phyloP scores from a whole-genome alignment of 1,140 invertebrate genomes.

The Heliconius himera region DNA sequence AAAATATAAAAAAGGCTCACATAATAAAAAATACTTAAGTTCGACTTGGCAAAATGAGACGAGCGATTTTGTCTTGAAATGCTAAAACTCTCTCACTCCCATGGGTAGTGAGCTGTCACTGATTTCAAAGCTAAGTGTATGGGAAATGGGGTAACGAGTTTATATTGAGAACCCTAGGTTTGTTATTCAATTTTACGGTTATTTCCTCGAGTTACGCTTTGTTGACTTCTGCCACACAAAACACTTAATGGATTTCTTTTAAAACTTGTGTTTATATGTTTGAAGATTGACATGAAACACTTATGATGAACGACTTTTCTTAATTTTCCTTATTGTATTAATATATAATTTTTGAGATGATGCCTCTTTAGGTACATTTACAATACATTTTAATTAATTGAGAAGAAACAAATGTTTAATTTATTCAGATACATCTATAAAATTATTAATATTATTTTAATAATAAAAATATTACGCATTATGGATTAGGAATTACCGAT shows the following conservation, averaged over 20 bases:
- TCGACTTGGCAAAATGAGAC: background rate
- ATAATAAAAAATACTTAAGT: background rate
- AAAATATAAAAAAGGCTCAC: background rate
- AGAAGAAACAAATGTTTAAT: too few relatives aligned
- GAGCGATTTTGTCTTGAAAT: background rate
- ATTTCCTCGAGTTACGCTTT: slow-evolving; percentile 19
- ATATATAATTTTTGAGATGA: too few relatives aligned
- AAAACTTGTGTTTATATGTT: background rate
- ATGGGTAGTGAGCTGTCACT: slow-evolving; percentile 23
- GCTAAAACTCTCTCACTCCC: slow-evolving; percentile 10
- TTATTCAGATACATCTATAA: too few relatives aligned
- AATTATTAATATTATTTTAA: too few relatives aligned
- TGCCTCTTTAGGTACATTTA: too few relatives aligned
- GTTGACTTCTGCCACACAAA: slow-evolving; percentile 13
- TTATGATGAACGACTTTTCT: background rate
- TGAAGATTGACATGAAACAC: background rate
- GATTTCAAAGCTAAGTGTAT: slow-evolving; percentile 19
- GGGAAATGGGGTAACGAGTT: slow-evolving; percentile 18
- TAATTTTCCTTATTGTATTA: too few relatives aligned
- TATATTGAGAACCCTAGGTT: slow-evolving; percentile 10
- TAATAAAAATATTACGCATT: too few relatives aligned
- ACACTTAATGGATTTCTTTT: slow-evolving; percentile 12
- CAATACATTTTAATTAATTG: too few relatives aligned
- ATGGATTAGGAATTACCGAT: too few relatives aligned
- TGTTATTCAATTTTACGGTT: slow-evolving; percentile 33